Conservation (phyloP, 2,888 invertebrate species). For the Eupithecia exiguata region DNA sequence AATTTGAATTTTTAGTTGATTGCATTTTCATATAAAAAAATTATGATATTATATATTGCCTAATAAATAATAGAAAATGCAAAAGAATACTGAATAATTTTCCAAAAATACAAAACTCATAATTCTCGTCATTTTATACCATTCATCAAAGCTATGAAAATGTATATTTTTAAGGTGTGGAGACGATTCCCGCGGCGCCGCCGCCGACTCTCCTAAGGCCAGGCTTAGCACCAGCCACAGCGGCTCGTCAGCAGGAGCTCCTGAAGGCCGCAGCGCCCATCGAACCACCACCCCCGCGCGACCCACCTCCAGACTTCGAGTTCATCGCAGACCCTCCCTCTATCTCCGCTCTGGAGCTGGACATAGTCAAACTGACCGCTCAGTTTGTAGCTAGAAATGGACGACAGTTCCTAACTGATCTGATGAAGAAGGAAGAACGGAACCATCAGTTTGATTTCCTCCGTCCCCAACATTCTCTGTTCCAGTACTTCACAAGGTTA, state of each 20-base stretch:
- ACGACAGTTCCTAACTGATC: constrained; percentile 97
- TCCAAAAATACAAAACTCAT: too few species aligned
- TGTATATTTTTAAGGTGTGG: constrained; percentile 51
- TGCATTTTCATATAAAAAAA: too few species aligned
- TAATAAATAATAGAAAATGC: too few species aligned
- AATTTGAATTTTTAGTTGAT: too few species aligned
- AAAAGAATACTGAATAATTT: neutral
- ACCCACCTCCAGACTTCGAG: constrained; percentile 96
- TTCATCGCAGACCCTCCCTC: constrained; percentile 99
- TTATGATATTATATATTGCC: too few species aligned
- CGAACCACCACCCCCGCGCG: constrained; percentile 94
- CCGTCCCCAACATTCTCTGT: constrained; percentile 98
- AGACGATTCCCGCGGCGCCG: constrained; percentile 51
- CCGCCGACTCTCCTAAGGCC: constrained; percentile 60
- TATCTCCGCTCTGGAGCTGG: constrained; percentile 98
- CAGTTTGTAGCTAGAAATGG: constrained; percentile 99
- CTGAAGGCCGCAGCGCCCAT: constrained; percentile 93
- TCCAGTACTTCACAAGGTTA: constrained; percentile 98
- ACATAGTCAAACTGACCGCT: constrained; percentile 98
- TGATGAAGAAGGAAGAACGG: constrained; percentile 99
- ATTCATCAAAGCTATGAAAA: neutral
- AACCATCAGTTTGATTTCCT: constrained; percentile 99
- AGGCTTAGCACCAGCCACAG: constrained; percentile 89
- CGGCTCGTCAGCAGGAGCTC: constrained; percentile 94
- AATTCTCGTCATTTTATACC: too few species aligned